phyloP scores from a whole-genome alignment of 2,113 vertebrate genomes.

The Chaetodon trifascialis region DNA sequence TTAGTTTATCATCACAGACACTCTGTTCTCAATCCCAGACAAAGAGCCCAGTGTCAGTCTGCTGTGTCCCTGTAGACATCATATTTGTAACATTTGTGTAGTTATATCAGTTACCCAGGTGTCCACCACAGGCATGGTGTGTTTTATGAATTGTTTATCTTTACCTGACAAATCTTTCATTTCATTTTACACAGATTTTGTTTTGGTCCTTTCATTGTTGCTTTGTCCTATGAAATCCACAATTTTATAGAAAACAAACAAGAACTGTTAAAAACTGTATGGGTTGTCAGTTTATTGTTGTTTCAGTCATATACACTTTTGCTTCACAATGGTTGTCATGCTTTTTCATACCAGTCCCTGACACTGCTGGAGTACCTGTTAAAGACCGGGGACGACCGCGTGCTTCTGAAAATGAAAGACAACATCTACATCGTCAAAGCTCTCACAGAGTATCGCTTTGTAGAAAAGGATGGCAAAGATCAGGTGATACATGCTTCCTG shows the following conservation, averaged over 20 bases:
- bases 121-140: background rate
- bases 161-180: background rate
- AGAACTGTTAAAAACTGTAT: background rate
- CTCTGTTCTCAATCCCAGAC: background rate
- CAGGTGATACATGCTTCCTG: constrained; percentile 78
- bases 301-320: background rate
- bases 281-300: background rate
- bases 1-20: background rate
- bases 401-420: constrained; percentile 91
- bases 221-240: background rate
- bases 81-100: background rate
- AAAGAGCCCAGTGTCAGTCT: background rate
- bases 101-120: background rate
- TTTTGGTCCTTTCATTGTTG: background rate
- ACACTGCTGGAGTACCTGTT: constrained; percentile 92
- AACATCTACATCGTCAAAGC: constrained; percentile 92
- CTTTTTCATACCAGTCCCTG: constrained; percentile 83
- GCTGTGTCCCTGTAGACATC: background rate
- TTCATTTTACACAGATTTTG: background rate
- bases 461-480: constrained; percentile 93
- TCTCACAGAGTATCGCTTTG: constrained; percentile 90
- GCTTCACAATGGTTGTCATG: background rate
- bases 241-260: background rate
- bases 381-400: constrained; percentile 92
- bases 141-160: background rate